phyloP scores from a whole-genome alignment of 2,797 vertebrate genomes.

The Holocentrus rufus region DNA sequence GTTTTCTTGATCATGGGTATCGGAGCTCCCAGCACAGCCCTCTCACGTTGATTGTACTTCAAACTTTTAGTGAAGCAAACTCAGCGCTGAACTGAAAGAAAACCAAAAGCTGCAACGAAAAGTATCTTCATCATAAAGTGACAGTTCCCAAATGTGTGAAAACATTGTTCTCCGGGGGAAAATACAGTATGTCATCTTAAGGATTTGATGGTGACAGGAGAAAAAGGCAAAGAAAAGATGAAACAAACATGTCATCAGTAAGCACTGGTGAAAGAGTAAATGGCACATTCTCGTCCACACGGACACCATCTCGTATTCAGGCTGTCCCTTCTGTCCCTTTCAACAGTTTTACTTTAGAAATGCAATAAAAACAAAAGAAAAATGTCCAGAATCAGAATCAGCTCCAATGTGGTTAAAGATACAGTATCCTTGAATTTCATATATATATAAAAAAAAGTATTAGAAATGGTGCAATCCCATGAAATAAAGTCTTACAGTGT shows the following conservation, averaged over 20 bases:
- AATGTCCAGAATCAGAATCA: constrained; percentile 34
- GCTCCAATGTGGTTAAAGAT: constrained; percentile 53
- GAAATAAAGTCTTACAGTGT: constrained; percentile 57
- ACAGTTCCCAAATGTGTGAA: constrained; percentile 17
- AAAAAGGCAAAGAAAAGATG: constrained; percentile 55
- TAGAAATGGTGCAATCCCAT: constrained; percentile 44
- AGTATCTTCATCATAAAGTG: constrained; percentile 24
- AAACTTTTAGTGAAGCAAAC: constrained; percentile 37
- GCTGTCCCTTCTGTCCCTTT: constrained; percentile 42
- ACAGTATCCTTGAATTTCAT: constrained; percentile 62
- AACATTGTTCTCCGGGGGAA: constrained; percentile 10
- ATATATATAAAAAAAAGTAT: constrained; percentile 38
- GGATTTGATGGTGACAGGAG: constrained; percentile 44
- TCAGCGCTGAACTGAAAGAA: constrained; percentile 22
- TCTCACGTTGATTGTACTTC: constrained; percentile 61
- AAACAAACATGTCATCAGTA: constrained; percentile 37
- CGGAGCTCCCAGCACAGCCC: constrained; percentile 19
- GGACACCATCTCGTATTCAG: constrained; percentile 46
- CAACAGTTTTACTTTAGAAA: constrained; percentile 28
- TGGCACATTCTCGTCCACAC: constrained; percentile 65
- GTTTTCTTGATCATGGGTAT: constrained; percentile 18
- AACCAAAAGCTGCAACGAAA: constrained; percentile 33
- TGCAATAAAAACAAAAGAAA: constrained; percentile 29
- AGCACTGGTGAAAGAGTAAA: constrained; percentile 66
- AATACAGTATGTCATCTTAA: constrained; percentile 38